A percentile compares a stretch with the other conserved stretches of the same genome.
These are phyloP conservation scores for Propithecus deckenii DNA, from an alignment of 2,797 vertebrate genomes.

Conservation along the genomic window DNA sequence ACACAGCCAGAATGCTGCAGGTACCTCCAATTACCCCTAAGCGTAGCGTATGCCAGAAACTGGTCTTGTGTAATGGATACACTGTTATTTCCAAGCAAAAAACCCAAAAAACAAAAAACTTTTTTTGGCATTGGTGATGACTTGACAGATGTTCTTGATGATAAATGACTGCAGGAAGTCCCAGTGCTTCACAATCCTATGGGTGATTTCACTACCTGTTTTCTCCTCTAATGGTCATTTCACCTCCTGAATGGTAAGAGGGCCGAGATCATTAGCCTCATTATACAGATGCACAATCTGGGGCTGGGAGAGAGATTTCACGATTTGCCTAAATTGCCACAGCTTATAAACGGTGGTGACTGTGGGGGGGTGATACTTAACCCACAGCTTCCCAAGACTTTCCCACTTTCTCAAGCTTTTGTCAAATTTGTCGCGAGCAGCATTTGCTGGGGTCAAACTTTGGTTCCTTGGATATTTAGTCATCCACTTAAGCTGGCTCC, in stretches of 20 bases:
- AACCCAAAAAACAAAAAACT: neutral
- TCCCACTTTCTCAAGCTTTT: constrained; percentile 43
- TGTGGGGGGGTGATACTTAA: neutral
- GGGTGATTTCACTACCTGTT: neutral
- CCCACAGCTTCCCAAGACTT: neutral
- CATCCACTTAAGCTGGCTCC: neutral
- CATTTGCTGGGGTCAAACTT: neutral
- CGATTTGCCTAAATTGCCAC: neutral
- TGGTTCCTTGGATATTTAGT: neutral
- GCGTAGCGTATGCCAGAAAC: neutral
- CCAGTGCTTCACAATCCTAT: neutral
- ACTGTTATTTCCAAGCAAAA: neutral
- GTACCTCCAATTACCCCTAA: neutral
- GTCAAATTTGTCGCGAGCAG: neutral
- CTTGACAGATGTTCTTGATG: neutral
- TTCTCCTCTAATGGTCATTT: neutral
- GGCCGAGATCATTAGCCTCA: neutral
- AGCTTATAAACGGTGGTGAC: neutral
- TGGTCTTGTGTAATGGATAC: neutral
- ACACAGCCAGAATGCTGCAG: neutral
- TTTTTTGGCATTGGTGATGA: neutral
- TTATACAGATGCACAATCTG: constrained; percentile 46
- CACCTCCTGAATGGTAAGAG: neutral
- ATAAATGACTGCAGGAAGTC: neutral
- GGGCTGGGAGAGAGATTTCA: neutral